Evolutionary conservation across 2,888 invertebrate genomes (phyloP), one percentile per base, ranked within the genome.

Genomic region (Congeria kusceri): DNA sequence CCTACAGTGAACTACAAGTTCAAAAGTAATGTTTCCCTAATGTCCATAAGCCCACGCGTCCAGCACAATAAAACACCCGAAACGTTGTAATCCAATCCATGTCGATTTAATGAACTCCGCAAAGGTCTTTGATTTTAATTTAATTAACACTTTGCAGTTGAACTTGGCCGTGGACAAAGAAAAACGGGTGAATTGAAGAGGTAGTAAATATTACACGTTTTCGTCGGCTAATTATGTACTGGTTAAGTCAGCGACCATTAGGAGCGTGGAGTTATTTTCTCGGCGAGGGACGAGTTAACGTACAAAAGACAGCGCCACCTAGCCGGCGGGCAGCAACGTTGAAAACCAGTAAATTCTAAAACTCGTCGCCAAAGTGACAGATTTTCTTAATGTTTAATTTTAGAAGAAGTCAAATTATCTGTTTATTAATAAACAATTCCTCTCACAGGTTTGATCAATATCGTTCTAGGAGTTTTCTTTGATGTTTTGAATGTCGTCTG

Each of bases 401-500:
- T 20, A 23, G 20, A 53, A 53, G 53, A 25, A 25, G 53, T 25
- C 53, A 53, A 20, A 23, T 25, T 53, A 53, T 53, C 53, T 53
- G 53, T 53, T 53, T 53, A 53, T 53, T 53, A 53, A 53, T 53
- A 53, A 53, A 53, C 53, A 58, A 29, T 59, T 72, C 65, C 49
- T 39, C 28, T 44, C 63, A 64, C 58, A 72, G 64, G 28, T 18
- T 58, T 32, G 71, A 72, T 72, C 58, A 58, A 58, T 56, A 72
- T 72, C 64, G 65, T 23, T 53, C 20, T 20, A 18, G 27, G 28
- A 25, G 20, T 46, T 64, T 72, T 47, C 75, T 75, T 75, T 75
- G 75, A 75, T 63, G 69, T 75, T 28, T 57, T 47, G 57, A 56
- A 20, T 23, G 32, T 69, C 69, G 69, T 69, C 75, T 69, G 69